Conservation (phyloP, 92 coral and sea anemone genomes). For the Epizoanthus stellaris region DNA sequence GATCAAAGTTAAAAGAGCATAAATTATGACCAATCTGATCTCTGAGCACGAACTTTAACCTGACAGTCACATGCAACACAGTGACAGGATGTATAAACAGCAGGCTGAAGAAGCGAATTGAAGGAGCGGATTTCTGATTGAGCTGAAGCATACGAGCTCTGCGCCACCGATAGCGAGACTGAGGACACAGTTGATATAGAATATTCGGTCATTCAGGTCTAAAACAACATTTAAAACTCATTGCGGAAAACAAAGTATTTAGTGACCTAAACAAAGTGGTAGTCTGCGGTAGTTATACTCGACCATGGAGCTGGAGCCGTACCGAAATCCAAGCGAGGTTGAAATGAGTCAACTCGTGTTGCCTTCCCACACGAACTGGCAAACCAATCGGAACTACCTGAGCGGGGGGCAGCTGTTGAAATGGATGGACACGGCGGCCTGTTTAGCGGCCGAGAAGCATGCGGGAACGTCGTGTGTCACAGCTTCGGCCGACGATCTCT, state of each 20-base stretch:
- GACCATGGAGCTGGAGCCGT: slow-evolving; percentile 25
- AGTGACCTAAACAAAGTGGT: too few species aligned
- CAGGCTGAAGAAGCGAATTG: background rate
- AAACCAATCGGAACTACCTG: slow-evolving; percentile 55
- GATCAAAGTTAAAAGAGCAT: slow-evolving; percentile 9
- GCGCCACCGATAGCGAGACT: too few species aligned
- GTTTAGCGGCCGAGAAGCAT: slow-evolving; percentile 89
- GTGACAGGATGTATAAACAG: background rate
- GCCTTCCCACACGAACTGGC: slow-evolving; percentile 67
- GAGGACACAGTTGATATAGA: too few species aligned
- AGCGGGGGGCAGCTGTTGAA: slow-evolving; percentile 74
- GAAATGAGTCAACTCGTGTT: slow-evolving; percentile 71
- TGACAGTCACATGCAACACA: background rate
- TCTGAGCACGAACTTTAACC: background rate
- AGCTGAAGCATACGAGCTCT: too few species aligned
- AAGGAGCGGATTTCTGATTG: too few species aligned
- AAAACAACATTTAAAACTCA: background rate
- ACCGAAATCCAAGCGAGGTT: slow-evolving; percentile 51
- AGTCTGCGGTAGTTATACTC: background rate
- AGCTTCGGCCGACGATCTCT: slow-evolving; percentile 76
- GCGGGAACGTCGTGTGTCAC: slow-evolving; percentile 80
- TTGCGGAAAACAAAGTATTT: background rate
- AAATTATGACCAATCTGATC: background rate
- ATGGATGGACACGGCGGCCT: slow-evolving; percentile 84
- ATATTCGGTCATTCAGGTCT: too few species aligned